phyloP scores from a whole-genome alignment of 1,140 invertebrate species.

The Linepithema humile region DNA sequence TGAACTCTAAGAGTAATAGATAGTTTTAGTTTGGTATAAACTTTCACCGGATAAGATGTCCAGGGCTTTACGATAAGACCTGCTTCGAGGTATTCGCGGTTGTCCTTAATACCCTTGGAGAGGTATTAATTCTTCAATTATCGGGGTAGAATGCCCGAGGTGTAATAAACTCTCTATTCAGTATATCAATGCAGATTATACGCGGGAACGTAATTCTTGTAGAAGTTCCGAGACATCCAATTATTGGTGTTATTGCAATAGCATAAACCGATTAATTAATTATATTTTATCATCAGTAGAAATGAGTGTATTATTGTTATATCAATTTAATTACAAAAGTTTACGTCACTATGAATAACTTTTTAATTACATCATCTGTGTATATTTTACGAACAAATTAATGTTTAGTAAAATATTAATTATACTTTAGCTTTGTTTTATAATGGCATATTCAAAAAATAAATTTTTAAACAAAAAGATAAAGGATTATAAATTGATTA shows the following conservation, averaged over 20 bases:
- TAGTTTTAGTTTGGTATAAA: slow-evolving; percentile 61
- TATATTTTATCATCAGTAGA: background rate
- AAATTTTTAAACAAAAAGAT: background rate
- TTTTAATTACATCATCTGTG: background rate
- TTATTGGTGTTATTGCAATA: background rate
- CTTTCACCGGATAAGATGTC: slow-evolving; percentile 64
- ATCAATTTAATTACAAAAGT: background rate
- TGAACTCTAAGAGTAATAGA: slow-evolving; percentile 60
- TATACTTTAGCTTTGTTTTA: background rate
- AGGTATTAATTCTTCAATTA: slow-evolving; percentile 65
- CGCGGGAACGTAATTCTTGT: slow-evolving; percentile 5
- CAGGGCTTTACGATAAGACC: slow-evolving; percentile 60
- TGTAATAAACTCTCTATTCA: slow-evolving; percentile 54
- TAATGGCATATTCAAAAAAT: background rate
- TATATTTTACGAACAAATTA: background rate
- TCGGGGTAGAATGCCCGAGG: slow-evolving; percentile 30
- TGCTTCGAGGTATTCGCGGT: slow-evolving; percentile 44
- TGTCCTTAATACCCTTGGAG: slow-evolving; percentile 48
- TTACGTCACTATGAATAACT: background rate
- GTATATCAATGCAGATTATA: slow-evolving; percentile 51
- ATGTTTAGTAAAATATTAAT: background rate
- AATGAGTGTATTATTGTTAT: too few relatives aligned
- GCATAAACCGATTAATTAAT: background rate
- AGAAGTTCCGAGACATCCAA: slow-evolving; percentile 16
- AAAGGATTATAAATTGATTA: background rate